Conservation (phyloP, 2,113 vertebrate species). For the Cyrtonyx montezumae region DNA sequence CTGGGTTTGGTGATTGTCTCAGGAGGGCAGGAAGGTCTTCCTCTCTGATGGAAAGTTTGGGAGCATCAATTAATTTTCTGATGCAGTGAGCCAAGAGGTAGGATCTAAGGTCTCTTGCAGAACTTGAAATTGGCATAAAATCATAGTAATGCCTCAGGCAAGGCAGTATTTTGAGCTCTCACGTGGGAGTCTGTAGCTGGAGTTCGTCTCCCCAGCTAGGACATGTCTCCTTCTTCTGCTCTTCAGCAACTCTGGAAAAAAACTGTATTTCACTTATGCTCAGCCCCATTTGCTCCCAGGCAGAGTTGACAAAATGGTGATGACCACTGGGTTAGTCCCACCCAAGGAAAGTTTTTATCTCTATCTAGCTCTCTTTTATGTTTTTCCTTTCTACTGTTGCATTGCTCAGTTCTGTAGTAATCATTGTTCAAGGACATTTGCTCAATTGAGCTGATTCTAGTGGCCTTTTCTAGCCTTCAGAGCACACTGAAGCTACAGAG, state of each 20-base stretch:
- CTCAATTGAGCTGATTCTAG: neutral
- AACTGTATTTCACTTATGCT: neutral
- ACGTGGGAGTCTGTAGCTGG: neutral
- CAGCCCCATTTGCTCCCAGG: neutral
- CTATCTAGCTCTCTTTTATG: neutral
- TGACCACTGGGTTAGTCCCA: neutral
- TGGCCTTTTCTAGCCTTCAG: neutral
- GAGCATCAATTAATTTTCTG: neutral
- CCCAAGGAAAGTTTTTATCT: neutral
- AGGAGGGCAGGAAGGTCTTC: neutral
- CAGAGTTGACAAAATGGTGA: neutral
- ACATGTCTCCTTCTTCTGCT: neutral
- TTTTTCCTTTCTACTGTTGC: neutral
- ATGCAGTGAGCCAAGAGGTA: neutral
- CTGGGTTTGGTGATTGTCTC: neutral
- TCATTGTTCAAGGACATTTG: neutral
- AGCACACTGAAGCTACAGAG: neutral
- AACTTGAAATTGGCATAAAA: neutral
- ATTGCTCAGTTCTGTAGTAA: neutral
- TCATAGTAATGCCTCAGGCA: neutral
- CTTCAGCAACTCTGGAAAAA: neutral
- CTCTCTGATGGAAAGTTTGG: neutral
- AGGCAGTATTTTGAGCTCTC: neutral
- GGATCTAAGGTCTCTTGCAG: neutral
- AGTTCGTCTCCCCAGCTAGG: neutral